phyloP scores from a whole-genome alignment of 2,888 invertebrate species.

The Gerris lacustris region DNA sequence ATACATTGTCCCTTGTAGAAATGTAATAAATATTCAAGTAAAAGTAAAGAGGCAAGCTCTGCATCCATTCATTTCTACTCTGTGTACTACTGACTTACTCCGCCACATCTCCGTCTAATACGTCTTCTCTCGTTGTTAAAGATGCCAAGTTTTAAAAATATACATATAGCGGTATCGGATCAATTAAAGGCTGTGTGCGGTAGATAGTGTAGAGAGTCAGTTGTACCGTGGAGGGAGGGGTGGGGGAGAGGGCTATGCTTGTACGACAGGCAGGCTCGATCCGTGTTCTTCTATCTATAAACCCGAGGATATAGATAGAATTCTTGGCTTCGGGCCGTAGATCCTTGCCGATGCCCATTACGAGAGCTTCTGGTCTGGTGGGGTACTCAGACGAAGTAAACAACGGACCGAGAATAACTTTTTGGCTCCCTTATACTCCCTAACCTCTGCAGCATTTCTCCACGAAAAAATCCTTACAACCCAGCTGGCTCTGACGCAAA shows the following conservation, averaged over 20 bases:
- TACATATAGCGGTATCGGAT: background rate
- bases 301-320: background rate
- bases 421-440: background rate
- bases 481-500: constrained; percentile 2
- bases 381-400: background rate
- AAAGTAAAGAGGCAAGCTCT: too few species aligned
- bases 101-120: background rate
- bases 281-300: background rate
- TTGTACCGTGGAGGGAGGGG: background rate
- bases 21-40: too few species aligned
- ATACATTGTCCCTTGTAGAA: too few species aligned
- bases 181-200: constrained; percentile 1
- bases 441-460: background rate
- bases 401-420: background rate
- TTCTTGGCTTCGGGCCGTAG: background rate
- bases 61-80: too few species aligned
- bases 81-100: too few species aligned
- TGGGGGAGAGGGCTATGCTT: background rate
- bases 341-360: background rate
- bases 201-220: background rate
- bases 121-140: background rate
- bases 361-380: background rate
- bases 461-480: background rate
- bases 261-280: background rate
- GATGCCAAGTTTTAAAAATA: constrained; percentile 3